Conservation (phyloP, 2,797 vertebrate genomes). For the Scyliorhinus canicula region DNA sequence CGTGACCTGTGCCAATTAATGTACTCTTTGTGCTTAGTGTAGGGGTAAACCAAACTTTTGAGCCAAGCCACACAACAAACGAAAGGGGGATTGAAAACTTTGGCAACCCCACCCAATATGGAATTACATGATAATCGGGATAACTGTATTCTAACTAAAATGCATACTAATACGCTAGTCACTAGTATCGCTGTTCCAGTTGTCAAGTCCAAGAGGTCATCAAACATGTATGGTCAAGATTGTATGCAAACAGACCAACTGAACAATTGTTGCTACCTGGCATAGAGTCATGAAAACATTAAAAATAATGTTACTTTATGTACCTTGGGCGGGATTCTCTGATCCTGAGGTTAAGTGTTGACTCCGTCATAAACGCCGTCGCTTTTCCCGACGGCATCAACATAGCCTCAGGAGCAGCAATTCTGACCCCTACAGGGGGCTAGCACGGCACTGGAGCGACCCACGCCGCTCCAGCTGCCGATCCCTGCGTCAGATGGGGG, state of each 20-base stretch:
- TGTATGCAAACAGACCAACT: not conserved
- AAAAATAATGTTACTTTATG: not conserved
- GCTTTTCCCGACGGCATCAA: too few species aligned
- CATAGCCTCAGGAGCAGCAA: too few species aligned
- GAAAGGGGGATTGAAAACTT: not conserved
- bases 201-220: not conserved
- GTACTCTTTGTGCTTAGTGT: not conserved
- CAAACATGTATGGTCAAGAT: not conserved
- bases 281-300: not conserved
- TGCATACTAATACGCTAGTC: not conserved
- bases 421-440: too few species aligned
- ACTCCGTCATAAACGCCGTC: too few species aligned
- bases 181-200: not conserved
- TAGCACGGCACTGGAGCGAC: too few species aligned
- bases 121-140: not conserved
- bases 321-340: too few species aligned
- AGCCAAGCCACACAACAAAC: not conserved
- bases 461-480: too few species aligned
- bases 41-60: not conserved
- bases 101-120: not conserved
- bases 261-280: not conserved
- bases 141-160: not conserved
- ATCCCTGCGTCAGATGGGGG: too few species aligned
- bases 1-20: not conserved
- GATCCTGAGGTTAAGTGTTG: too few species aligned